phyloP scores from a whole-genome alignment of 35 echinoderm and acorn worm species.

The Eucidaris tribuloides region DNA sequence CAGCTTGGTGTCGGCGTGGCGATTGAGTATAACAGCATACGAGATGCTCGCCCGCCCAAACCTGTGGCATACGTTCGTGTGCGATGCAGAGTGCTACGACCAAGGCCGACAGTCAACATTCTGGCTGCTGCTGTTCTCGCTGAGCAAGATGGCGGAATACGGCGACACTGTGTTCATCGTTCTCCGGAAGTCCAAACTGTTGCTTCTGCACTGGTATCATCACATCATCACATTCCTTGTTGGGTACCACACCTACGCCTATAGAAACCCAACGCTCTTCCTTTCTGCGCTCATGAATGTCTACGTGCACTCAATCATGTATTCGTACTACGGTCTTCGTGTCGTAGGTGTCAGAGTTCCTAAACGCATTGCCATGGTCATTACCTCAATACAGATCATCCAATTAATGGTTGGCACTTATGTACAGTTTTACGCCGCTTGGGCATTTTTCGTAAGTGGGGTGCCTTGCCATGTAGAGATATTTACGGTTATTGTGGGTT shows the following conservation, averaged over 20 bases:
- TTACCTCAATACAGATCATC: constrained; percentile 56
- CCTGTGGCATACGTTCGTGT: constrained; percentile 63
- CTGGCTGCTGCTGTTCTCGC: constrained; percentile 76
- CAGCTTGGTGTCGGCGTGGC: constrained; percentile 57
- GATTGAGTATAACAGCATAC: constrained; percentile 50
- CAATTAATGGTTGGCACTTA: constrained; percentile 62
- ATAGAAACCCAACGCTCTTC: constrained; percentile 41
- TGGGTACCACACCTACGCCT: constrained; percentile 52
- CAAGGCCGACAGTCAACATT: constrained; percentile 41
- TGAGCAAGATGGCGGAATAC: constrained; percentile 88
- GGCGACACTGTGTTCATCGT: constrained; percentile 91
- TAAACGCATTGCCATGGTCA: constrained; percentile 39
- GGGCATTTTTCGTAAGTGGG: constrained; percentile 31
- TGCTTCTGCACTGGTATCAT: constrained; percentile 94
- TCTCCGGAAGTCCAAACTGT: constrained; percentile 84
- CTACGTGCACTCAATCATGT: constrained; percentile 66
- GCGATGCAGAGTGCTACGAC: constrained; percentile 70
- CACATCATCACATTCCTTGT: constrained; percentile 48
- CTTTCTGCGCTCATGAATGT: constrained; percentile 65
- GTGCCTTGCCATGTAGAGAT: constrained; percentile 44
- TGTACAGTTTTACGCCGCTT: constrained; percentile 43
- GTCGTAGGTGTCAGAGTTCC: constrained; percentile 46
- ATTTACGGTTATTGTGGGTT: constrained; percentile 42
- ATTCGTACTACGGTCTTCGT: constrained; percentile 51
- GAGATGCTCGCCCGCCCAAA: constrained; percentile 19